Conservation (phyloP, 2,113 vertebrate species). For the Mormoops blainvillei region DNA sequence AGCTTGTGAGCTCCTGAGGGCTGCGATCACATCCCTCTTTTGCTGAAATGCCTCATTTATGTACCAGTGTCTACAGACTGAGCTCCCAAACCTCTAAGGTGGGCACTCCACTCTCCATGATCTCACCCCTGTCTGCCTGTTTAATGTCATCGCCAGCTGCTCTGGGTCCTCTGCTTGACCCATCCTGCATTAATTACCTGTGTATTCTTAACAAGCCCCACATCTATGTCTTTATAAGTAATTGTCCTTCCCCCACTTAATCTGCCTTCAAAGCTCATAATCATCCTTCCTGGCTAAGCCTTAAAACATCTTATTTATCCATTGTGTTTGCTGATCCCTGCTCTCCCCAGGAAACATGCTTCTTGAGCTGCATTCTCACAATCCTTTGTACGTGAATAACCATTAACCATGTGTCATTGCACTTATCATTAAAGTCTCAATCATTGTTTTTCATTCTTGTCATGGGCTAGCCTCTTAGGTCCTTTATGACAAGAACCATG, state of each 20-base stretch:
- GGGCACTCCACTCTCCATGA: not conserved
- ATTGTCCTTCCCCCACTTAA: not conserved
- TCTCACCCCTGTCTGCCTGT: not conserved
- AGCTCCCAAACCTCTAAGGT: not conserved
- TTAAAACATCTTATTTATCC: not conserved
- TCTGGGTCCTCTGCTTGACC: not conserved
- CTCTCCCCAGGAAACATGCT: not conserved
- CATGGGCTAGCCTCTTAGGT: not conserved
- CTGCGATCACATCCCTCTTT: not conserved
- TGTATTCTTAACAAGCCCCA: not conserved
- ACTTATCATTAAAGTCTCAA: not conserved
- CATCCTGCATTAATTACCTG: fast-evolving
- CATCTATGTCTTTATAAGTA: not conserved
- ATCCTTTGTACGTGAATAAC: not conserved
- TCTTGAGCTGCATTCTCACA: not conserved
- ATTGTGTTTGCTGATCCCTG: not conserved
- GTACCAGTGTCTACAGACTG: not conserved
- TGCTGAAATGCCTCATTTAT: not conserved
- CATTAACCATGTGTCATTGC: not conserved
- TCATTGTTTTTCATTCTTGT: not conserved
- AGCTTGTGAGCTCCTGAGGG: not conserved
- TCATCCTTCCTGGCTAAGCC: not conserved
- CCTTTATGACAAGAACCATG: not conserved
- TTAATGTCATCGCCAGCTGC: not conserved
- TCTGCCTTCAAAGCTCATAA: not conserved